A percentile compares a stretch with the other conserved stretches of the same genome.
Evolutionary conservation across 2,113 vertebrate species (phyloP).

Genomic region (Xyliphius kryptos): DNA sequence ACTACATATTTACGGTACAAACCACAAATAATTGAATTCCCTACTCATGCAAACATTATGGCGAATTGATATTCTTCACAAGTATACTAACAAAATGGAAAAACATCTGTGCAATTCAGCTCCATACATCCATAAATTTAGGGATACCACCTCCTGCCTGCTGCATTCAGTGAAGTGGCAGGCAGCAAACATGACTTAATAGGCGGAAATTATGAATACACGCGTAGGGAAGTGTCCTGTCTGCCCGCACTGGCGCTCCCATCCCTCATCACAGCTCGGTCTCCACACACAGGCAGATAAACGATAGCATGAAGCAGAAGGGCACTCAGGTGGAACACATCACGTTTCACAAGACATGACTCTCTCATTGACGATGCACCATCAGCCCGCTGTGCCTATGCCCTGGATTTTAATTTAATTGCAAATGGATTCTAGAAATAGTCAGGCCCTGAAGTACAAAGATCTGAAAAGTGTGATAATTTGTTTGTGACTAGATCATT

Average conservation of each 20-base stretch:
- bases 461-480: no score
- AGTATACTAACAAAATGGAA: no score
- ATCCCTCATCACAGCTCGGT: not conserved
- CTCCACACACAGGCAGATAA: not conserved
- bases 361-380: constrained; percentile 15
- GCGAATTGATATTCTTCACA: no score
- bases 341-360: constrained; percentile 23
- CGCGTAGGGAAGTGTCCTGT: constrained; percentile 30
- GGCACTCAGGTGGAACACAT: constrained; percentile 16
- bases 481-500: no score
- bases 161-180: constrained; percentile 7
- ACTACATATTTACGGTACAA: no score
- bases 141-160: not conserved
- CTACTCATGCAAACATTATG: no score
- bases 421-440: not conserved
- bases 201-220: constrained; percentile 36
- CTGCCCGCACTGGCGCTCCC: constrained; percentile 3
- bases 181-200: constrained; percentile 27
- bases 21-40: no score
- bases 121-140: not conserved
- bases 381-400: not conserved
- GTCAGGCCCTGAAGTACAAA: not conserved
- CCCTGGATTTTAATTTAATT: not conserved
- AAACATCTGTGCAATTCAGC: not conserved
- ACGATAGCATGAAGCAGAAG: not conserved